Evolutionary conservation across 2,113 vertebrate species (phyloP).

Genomic region (Phalacrocorax aristotelis): DNA sequence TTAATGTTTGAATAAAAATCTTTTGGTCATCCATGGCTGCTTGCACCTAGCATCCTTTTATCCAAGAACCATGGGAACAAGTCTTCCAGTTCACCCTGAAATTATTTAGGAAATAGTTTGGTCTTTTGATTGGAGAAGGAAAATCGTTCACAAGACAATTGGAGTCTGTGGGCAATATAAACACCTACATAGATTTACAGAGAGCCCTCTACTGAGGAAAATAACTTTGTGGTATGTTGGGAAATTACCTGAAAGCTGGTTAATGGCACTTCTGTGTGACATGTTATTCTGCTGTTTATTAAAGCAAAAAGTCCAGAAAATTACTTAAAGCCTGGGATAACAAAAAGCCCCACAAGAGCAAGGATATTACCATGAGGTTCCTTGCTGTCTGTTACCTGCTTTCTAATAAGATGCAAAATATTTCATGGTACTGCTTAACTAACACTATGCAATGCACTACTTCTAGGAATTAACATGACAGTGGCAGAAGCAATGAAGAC

Average conservation of each 20-base stretch:
- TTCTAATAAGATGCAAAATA: background rate
- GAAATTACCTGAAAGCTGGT: background rate
- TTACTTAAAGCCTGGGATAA: background rate
- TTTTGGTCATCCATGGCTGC: background rate
- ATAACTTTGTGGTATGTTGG: background rate
- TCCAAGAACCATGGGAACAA: background rate
- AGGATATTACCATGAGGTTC: background rate
- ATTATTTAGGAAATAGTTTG: background rate
- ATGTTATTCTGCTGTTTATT: background rate
- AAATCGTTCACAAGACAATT: background rate
- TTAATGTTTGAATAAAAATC: background rate
- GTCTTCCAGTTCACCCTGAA: background rate
- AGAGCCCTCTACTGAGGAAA: background rate
- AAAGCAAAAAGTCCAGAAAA: background rate
- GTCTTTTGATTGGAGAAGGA: background rate
- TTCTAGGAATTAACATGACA: background rate
- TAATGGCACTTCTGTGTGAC: background rate
- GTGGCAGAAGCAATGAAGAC: background rate
- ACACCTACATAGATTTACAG: background rate
- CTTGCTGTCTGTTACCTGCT: background rate
- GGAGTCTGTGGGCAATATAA: rapidly evolving
- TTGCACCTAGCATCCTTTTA: background rate
- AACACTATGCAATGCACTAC: background rate
- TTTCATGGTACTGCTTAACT: background rate
- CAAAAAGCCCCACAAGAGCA: background rate